Conservation (phyloP, 2,888 invertebrate species). For the Galeopsomyia nigrocyanea region DNA sequence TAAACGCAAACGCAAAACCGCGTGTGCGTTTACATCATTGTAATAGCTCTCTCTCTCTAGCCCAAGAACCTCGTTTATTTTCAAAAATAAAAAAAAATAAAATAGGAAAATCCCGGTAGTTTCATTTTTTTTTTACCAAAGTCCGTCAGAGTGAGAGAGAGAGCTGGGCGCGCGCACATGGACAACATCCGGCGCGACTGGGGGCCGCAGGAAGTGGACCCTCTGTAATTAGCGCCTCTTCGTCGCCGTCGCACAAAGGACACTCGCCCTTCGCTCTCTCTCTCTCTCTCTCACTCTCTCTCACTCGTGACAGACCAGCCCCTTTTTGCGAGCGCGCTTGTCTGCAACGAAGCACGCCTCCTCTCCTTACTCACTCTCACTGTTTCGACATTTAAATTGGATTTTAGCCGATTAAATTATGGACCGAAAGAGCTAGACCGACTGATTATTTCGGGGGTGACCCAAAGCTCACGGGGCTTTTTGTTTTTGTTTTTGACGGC, state of each 20-base stretch:
- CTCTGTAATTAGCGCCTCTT: conserved; percentile 46
- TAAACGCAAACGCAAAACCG: too few species aligned
- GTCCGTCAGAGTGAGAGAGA: neutral
- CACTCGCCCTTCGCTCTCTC: conserved; percentile 4
- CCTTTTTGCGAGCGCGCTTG: too few species aligned
- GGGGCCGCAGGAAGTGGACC: conserved; percentile 41
- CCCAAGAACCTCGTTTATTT: too few species aligned
- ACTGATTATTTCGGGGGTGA: too few species aligned
- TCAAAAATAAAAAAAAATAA: conserved; percentile 4
- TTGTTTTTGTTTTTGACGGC: too few species aligned
- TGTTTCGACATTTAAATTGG: conserved; percentile 17
- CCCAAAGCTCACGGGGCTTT: too few species aligned
- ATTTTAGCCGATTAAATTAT: conserved; percentile 37
- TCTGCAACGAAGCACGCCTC: too few species aligned
- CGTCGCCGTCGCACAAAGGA: conserved; percentile 37
- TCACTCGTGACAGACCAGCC: neutral
- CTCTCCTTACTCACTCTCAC: conserved; percentile 1
- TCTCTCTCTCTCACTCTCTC: conserved; percentile 9
- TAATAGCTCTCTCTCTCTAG: too few species aligned
- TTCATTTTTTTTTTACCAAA: too few species aligned
- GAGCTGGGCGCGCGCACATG: neutral
- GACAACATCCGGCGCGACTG: conserved; percentile 18
- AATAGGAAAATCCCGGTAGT: neutral
- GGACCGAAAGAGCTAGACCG: too few species aligned
- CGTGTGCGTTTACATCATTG: too few species aligned